Evolutionary conservation across 2,888 invertebrate species (phyloP).

Genomic region (Sicus ferrugineus): DNA sequence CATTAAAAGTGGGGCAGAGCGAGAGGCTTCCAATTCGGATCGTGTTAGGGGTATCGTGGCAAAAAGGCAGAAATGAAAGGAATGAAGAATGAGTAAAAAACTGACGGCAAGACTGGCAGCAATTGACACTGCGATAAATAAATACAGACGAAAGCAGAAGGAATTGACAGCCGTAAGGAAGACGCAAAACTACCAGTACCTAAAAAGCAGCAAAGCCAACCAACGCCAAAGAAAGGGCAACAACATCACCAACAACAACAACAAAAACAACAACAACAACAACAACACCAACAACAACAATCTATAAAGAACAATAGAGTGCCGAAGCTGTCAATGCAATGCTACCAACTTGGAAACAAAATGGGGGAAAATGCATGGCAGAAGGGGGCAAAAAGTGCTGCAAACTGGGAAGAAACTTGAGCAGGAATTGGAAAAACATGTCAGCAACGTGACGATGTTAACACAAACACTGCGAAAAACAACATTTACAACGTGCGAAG

Average conservation of each 20-base stretch:
- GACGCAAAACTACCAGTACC: too few relatives aligned
- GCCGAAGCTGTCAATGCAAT: conserved; percentile 16
- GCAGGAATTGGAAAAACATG: conserved; percentile 7
- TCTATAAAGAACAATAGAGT: not conserved
- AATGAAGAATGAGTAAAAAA: conserved; percentile 15
- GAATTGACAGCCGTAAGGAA: conserved; percentile 30
- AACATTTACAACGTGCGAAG: conserved; percentile 22
- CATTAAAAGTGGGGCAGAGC: not conserved
- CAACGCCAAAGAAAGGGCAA: not conserved
- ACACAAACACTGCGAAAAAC: conserved; percentile 20
- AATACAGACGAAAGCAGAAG: conserved; percentile 16
- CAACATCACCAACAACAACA: conserved; percentile 4
- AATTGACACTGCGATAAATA: conserved; percentile 23
- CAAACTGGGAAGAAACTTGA: conserved; percentile 7
- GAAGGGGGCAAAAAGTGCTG: not conserved
- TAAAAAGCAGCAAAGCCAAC: too few relatives aligned
- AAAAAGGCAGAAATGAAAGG: not conserved
- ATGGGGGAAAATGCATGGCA: not conserved
- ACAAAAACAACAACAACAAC: conserved; percentile 7
- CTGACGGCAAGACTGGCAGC: conserved; percentile 14
- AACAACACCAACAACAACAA: not conserved
- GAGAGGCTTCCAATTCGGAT: not conserved
- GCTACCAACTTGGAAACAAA: not conserved
- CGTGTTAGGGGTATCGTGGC: not conserved
- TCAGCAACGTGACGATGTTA: conserved; percentile 25